Percentiles rank a stretch among this genome's conserved stretches.
phyloP scores from a whole-genome alignment of 2,797 vertebrate genomes.

The Calcarius lapponicus region DNA sequence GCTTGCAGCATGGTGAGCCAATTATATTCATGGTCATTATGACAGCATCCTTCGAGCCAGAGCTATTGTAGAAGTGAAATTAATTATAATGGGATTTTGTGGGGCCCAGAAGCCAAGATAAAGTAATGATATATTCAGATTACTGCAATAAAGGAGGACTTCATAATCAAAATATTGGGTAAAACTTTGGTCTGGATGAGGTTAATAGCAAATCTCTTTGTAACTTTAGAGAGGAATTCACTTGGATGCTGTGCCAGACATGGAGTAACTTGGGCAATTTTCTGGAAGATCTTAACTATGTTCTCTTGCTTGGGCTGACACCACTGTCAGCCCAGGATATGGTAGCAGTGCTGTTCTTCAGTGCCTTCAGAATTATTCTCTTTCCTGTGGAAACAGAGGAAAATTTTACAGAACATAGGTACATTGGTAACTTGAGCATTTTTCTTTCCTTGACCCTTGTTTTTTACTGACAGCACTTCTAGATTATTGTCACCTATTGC shows the following conservation, averaged over 20 bases:
- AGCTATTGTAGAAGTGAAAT: slow-evolving; percentile 26
- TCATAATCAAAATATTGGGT: slow-evolving; percentile 1
- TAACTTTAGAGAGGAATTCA: not conserved
- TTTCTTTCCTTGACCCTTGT: not conserved
- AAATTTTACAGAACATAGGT: not conserved
- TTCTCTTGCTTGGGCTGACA: not conserved
- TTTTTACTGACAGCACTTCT: not conserved
- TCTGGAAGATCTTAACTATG: not conserved
- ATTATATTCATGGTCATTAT: slow-evolving; percentile 65
- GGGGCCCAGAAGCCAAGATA: slow-evolving; percentile 41
- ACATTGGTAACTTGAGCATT: not conserved
- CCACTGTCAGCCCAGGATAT: not conserved
- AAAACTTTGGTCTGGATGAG: not conserved
- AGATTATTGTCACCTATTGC: not conserved
- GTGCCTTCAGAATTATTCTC: not conserved
- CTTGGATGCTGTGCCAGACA: not conserved
- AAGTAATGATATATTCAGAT: slow-evolving; percentile 38
- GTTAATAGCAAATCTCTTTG: slow-evolving; percentile 5
- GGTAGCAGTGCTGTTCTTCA: not conserved
- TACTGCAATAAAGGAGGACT: slow-evolving; percentile 11
- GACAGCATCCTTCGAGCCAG: slow-evolving; percentile 49
- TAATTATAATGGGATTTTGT: slow-evolving; percentile 60
- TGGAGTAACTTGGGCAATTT: not conserved
- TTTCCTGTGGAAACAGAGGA: not conserved
- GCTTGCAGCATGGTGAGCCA: slow-evolving; percentile 47